These are phyloP conservation scores for Hypotaenidia okinawae DNA, from an alignment of 2,797 vertebrate species.

Conservation along the genomic window DNA sequence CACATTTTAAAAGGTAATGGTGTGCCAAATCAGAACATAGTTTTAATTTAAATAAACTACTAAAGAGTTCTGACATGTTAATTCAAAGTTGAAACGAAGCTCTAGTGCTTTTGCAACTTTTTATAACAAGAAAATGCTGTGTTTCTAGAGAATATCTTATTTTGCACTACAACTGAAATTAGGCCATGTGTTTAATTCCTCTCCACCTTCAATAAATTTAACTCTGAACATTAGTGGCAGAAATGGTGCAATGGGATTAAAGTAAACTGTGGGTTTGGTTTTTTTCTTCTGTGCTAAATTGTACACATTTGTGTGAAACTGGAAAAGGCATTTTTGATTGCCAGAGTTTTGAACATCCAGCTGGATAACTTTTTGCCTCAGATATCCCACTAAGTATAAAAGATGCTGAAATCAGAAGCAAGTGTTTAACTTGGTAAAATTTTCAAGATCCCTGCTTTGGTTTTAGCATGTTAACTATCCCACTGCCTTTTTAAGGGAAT, in stretches of 20 bases:
- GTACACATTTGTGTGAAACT: not conserved
- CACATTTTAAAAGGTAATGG: constrained; percentile 37
- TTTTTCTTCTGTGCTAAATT: not conserved
- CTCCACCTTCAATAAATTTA: not conserved
- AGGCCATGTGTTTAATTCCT: accelerated
- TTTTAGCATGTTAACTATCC: not conserved
- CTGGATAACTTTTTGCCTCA: not conserved
- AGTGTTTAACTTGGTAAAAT: not conserved
- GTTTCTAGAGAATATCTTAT: not conserved
- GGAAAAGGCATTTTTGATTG: not conserved
- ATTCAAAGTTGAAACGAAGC: constrained; percentile 3
- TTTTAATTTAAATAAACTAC: constrained; percentile 21
- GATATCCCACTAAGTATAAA: not conserved
- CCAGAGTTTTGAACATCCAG: not conserved
- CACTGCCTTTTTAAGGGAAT: not conserved
- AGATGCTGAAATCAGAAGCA: not conserved
- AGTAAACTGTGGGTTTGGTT: not conserved
- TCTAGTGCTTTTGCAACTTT: not conserved
- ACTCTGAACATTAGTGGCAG: not conserved
- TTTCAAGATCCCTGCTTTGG: not conserved
- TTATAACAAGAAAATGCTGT: not conserved
- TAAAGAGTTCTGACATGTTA: not conserved
- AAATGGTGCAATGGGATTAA: not conserved
- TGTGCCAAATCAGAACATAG: constrained; percentile 28
- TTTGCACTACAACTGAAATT: not conserved